These are phyloP conservation scores for human DNA, from an alignment of 2,113 vertebrate genomes.

Conservation along the genomic window DNA sequence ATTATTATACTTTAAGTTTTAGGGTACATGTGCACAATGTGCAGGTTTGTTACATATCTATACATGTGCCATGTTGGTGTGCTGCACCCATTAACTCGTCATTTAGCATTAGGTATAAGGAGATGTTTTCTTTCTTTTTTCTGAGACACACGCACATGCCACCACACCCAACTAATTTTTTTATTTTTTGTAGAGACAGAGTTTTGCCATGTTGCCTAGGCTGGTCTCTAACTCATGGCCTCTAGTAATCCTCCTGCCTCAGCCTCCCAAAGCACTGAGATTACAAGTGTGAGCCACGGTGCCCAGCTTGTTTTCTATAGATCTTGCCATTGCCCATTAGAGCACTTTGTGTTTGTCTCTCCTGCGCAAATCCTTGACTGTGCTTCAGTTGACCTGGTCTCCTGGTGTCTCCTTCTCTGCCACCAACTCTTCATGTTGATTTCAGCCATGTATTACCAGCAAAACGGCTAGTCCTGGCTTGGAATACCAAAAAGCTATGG, in stretches of 20 bases:
- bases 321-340: too few relatives aligned
- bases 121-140: not conserved
- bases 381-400: not conserved
- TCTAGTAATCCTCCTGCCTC: not conserved
- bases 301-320: not conserved
- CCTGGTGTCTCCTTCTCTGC: not conserved
- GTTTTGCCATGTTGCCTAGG: not conserved
- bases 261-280: not conserved
- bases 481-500: not conserved
- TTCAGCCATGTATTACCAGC: not conserved
- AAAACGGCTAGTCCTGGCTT: not conserved
- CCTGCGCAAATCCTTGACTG: not conserved
- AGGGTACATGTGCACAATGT: too few relatives aligned
- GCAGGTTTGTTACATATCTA: too few relatives aligned
- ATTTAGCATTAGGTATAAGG: not conserved
- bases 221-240: not conserved
- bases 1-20: too few relatives aligned
- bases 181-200: not conserved
- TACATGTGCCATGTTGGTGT: too few relatives aligned
- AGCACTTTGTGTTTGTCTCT: not conserved
- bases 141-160: not conserved
- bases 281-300: not conserved
- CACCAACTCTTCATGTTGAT: not conserved
- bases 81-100: too few relatives aligned
- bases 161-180: not conserved